Evolutionary conservation across 2,888 invertebrate species (phyloP).

Genomic region (Gortyna flavago): DNA sequence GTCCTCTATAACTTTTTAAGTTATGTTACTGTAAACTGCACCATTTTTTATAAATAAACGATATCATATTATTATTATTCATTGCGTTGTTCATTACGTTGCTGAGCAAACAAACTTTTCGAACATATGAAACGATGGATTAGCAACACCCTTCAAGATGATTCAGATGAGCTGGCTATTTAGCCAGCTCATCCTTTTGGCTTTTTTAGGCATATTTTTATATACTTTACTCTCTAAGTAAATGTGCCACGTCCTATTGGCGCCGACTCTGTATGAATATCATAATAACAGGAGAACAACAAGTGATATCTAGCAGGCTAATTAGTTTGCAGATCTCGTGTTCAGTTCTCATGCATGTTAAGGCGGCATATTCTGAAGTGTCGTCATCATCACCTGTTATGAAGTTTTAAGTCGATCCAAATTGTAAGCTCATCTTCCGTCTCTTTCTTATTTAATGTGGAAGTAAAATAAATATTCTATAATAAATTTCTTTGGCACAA

Average conservation of each 20-base stretch:
- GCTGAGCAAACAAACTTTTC: not conserved
- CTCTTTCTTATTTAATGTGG: slow-evolving; percentile 8
- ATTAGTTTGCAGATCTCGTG: slow-evolving; percentile 31
- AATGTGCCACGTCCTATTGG: not conserved
- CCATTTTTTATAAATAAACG: too few species aligned
- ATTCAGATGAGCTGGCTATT: not conserved
- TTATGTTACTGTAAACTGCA: too few species aligned
- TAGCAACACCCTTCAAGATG: not conserved
- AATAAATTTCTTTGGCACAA: too few species aligned
- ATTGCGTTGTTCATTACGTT: not conserved
- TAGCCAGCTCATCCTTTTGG: too few species aligned
- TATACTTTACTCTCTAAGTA: too few species aligned
- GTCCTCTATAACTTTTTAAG: too few species aligned
- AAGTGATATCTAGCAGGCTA: slow-evolving; percentile 19
- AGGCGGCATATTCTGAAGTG: slow-evolving; percentile 17
- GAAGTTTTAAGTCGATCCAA: slow-evolving; percentile 26
- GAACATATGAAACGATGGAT: not conserved
- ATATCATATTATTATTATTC: too few species aligned
- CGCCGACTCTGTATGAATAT: not conserved
- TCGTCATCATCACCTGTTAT: slow-evolving; percentile 32
- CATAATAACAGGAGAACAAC: not conserved
- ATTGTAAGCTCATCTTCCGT: slow-evolving; percentile 4
- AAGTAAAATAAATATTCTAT: too few species aligned
- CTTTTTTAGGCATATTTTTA: too few species aligned
- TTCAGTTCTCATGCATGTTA: slow-evolving; percentile 25